Conservation (phyloP, 2,113 vertebrate genomes). For the Cromileptes altivelis region DNA sequence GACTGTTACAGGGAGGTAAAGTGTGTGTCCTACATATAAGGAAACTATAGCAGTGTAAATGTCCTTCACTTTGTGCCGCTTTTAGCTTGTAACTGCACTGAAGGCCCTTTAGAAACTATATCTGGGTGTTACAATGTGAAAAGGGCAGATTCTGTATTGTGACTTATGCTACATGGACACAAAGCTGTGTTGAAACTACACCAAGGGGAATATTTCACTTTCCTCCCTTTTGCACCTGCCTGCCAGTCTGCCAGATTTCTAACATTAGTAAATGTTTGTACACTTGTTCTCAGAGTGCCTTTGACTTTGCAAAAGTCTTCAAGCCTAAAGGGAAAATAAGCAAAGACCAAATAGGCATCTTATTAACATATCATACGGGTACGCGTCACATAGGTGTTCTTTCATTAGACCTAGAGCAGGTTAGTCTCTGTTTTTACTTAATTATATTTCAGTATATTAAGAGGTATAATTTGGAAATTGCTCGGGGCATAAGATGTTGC, state of each 20-base stretch:
- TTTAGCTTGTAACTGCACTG: constrained; percentile 23
- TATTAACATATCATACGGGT: constrained; percentile 34
- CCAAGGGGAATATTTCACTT: constrained; percentile 7
- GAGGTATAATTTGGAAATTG: constrained; percentile 23
- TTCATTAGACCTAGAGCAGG: constrained; percentile 36
- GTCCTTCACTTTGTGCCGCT: constrained; percentile 31
- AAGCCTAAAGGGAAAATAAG: constrained; percentile 4
- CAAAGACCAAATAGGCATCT: background rate
- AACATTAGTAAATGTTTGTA: constrained; percentile 21
- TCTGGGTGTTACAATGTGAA: constrained; percentile 33
- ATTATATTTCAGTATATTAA: constrained; percentile 43
- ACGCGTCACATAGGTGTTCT: constrained; percentile 9
- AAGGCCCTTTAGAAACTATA: constrained; percentile 34
- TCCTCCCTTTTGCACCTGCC: constrained; percentile 1
- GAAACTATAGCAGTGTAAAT: constrained; percentile 10
- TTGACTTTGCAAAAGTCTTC: constrained; percentile 15
- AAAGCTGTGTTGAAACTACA: constrained; percentile 3
- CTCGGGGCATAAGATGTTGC: constrained; percentile 19
- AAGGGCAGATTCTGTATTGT: constrained; percentile 35
- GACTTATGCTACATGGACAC: constrained; percentile 16
- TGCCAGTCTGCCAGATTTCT: background rate
- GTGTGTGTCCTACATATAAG: constrained; percentile 32
- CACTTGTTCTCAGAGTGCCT: constrained; percentile 11
- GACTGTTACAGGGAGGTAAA: background rate
- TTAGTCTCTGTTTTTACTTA: constrained; percentile 44